Evolutionary conservation across 2,888 invertebrate genomes (phyloP).

Genomic region (Agrotis clavis): DNA sequence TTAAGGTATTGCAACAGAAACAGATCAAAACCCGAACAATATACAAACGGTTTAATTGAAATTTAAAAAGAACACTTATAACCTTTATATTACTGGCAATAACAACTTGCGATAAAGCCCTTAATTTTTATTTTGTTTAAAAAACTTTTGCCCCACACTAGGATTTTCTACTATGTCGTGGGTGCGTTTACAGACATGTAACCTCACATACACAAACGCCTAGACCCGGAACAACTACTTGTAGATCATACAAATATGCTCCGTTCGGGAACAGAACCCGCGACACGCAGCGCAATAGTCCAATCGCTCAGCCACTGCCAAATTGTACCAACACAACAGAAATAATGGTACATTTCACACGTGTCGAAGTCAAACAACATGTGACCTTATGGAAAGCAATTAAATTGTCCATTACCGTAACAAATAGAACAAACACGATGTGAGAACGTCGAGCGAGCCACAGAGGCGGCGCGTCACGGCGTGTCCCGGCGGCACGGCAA

Average conservation of each 20-base stretch:
- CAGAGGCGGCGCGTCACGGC: slow-evolving; percentile 69
- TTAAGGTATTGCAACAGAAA: neutral
- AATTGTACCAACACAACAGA: slow-evolving; percentile 3
- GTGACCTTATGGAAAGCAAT: slow-evolving; percentile 81
- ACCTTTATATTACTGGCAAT: neutral
- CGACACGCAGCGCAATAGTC: too few relatives aligned
- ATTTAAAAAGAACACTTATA: neutral
- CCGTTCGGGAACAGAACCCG: too few relatives aligned
- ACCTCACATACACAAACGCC: too few relatives aligned
- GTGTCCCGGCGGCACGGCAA: slow-evolving; percentile 68
- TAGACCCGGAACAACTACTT: too few relatives aligned
- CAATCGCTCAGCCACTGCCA: too few relatives aligned
- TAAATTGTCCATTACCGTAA: slow-evolving; percentile 86
- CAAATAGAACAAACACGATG: slow-evolving; percentile 82
- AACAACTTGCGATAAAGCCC: neutral
- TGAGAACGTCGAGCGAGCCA: slow-evolving; percentile 73
- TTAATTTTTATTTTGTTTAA: too few relatives aligned
- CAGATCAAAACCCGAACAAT: neutral
- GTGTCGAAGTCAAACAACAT: slow-evolving; percentile 71
- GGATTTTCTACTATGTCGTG: too few relatives aligned
- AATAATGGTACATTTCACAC: slow-evolving; percentile 47
- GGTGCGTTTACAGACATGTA: too few relatives aligned
- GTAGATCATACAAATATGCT: too few relatives aligned
- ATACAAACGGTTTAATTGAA: neutral
- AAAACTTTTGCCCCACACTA: too few relatives aligned